Percentiles rank a stretch among this genome's conserved stretches.
Evolutionary conservation across 2,113 vertebrate species (phyloP).

Genomic region (Camarhynchus parvulus): DNA sequence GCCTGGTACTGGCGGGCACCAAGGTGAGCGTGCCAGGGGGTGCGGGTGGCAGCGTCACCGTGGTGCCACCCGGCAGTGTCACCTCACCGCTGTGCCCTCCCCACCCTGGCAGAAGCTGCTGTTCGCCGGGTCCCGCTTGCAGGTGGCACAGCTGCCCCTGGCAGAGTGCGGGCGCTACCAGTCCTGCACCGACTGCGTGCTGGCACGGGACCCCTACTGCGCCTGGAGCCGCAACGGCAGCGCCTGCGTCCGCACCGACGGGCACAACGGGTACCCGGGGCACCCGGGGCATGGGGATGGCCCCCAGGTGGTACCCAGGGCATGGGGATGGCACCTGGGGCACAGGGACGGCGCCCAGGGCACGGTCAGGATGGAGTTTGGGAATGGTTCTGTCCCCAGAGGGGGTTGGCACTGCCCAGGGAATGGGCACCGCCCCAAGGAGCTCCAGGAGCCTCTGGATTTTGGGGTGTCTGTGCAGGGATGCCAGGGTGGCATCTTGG

Average conservation of each 20-base stretch:
- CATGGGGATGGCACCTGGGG: too few species aligned
- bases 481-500: not conserved
- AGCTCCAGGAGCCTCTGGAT: not conserved
- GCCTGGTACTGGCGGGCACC: slow-evolving; percentile 85
- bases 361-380: not conserved
- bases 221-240: slow-evolving; percentile 89
- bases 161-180: slow-evolving; percentile 91
- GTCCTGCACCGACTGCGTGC: slow-evolving; percentile 90
- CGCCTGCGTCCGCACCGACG: slow-evolving; percentile 83
- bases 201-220: slow-evolving; percentile 93
- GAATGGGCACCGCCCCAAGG: not conserved
- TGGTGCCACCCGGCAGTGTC: fast-evolving
- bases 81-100: not conserved
- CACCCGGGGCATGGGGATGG: not conserved
- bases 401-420: not conserved
- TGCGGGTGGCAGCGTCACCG: fast-evolving
- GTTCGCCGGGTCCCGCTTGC: slow-evolving; percentile 88
- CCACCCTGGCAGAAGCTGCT: slow-evolving; percentile 82
- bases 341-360: not conserved
- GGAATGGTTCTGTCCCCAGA: not conserved
- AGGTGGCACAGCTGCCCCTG: slow-evolving; percentile 90
- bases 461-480: not conserved
- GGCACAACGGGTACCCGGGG: slow-evolving; percentile 78
- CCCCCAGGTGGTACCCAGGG: too few species aligned
- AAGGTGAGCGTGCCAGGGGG: slow-evolving; percentile 75